phyloP scores from a whole-genome alignment of 2,888 invertebrate species.

The Ochropacha duplaris region DNA sequence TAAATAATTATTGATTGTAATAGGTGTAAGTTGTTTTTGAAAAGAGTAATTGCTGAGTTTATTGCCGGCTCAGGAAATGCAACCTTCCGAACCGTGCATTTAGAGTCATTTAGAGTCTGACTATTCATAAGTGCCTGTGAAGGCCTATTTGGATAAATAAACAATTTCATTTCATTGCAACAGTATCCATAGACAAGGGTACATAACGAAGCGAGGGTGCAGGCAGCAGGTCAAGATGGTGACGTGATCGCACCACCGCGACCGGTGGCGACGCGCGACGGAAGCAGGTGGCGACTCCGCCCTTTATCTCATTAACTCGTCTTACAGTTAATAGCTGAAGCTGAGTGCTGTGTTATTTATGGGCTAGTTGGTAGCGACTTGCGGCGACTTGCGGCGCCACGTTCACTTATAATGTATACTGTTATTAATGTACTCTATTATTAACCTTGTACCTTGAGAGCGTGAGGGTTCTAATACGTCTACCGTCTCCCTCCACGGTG shows the following conservation, averaged over 20 bases:
- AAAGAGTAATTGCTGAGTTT: no score
- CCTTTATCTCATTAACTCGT: conserved; percentile 9
- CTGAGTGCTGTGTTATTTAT: background rate
- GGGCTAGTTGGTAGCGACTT: background rate
- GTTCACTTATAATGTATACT: background rate
- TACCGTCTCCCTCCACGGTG: background rate
- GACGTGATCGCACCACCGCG: background rate
- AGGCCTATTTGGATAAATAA: no score
- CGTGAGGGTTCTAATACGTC: background rate
- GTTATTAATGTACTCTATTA: background rate
- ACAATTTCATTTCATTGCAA: no score
- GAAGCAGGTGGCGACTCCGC: conserved; percentile 10
- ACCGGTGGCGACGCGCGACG: background rate
- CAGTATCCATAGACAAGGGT: no score
- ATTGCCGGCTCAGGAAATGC: no score
- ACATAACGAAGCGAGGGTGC: background rate
- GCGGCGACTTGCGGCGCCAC: background rate
- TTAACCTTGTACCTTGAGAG: background rate
- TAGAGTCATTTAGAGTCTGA: no score
- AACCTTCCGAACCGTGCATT: no score
- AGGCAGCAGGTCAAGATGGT: background rate
- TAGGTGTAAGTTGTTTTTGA: no score
- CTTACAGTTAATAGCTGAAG: conserved; percentile 2
- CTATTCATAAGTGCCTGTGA: no score
- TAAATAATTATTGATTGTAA: no score